Conservation (phyloP, 2,113 vertebrate species). For the Microcebus ravelobensis region DNA sequence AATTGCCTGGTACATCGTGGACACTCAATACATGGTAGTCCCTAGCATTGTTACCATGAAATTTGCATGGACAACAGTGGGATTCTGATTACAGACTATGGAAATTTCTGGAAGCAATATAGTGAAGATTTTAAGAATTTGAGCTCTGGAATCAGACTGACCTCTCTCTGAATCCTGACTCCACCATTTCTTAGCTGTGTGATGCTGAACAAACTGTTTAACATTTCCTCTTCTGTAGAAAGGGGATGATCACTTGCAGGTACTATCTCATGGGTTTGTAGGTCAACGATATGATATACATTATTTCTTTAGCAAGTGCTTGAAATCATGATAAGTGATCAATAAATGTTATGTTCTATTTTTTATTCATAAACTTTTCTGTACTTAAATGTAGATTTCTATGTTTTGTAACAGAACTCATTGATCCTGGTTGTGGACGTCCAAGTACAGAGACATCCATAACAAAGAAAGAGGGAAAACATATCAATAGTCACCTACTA, state of each 20-base stretch:
- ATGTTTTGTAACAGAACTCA: not conserved
- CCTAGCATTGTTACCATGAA: not conserved
- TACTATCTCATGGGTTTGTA: not conserved
- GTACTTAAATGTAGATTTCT: not conserved
- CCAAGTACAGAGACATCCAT: not conserved
- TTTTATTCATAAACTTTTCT: not conserved
- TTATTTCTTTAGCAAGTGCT: not conserved
- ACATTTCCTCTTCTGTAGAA: not conserved
- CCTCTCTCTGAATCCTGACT: not conserved
- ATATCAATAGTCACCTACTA: not conserved
- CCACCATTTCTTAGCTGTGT: not conserved
- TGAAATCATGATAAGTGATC: not conserved
- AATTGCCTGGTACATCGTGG: not conserved
- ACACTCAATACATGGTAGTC: not conserved
- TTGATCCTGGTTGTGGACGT: not conserved
- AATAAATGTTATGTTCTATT: not conserved
- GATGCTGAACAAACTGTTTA: not conserved
- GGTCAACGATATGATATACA: not conserved
- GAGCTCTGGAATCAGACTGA: not conserved
- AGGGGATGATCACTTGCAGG: not conserved
- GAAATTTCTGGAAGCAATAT: slow-evolving; percentile 17
- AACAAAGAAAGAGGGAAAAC: slow-evolving; percentile 13
- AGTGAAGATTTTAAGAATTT: slow-evolving; percentile 12
- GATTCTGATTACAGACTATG: not conserved
- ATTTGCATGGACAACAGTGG: not conserved